phyloP scores from a whole-genome alignment of 2,888 invertebrate species.

The Drosophila pegasa region DNA sequence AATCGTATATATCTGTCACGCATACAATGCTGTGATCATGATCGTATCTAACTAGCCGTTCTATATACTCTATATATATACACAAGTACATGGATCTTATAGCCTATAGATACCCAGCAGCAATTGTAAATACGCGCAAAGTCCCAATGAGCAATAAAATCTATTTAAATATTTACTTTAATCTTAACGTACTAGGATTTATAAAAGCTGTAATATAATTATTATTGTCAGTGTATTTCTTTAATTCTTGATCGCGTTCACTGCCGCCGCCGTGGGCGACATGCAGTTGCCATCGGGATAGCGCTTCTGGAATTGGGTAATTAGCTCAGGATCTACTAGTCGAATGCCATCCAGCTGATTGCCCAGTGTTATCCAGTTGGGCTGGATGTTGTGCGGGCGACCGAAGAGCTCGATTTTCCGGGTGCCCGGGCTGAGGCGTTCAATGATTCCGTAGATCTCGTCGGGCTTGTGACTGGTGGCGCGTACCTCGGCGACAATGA shows the following conservation, averaged over 20 bases:
- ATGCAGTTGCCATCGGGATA: constrained; percentile 94
- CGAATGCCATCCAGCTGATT: constrained; percentile 98
- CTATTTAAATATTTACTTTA: constrained; percentile 52
- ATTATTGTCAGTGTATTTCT: constrained; percentile 1
- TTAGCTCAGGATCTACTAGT: constrained; percentile 95
- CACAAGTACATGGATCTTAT: constrained; percentile 1
- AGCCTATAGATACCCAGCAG: constrained; percentile 16
- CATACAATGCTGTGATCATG: constrained; percentile 38
- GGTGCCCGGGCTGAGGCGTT: constrained; percentile 97
- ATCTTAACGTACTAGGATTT: constrained; percentile 23
- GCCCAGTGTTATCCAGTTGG: constrained; percentile 98
- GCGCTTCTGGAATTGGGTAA: constrained; percentile 94
- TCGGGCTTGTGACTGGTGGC: constrained; percentile 99
- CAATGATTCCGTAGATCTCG: constrained; percentile 99
- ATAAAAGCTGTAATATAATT: constrained; percentile 6
- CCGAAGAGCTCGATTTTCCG: constrained; percentile 99
- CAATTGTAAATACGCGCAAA: constrained; percentile 70
- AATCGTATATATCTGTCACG: constrained; percentile 16
- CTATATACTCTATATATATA: constrained; percentile 10
- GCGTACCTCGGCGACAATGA: constrained; percentile 98
- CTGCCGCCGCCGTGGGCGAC: constrained; percentile 81
- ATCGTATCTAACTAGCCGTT: constrained; percentile 20
- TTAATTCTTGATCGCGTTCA: constrained; percentile 64
- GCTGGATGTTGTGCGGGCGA: constrained; percentile 98
- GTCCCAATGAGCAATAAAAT: constrained; percentile 66